Evolutionary conservation across 2,888 invertebrate genomes (phyloP).

Genomic region (Drosophila infuscata): DNA sequence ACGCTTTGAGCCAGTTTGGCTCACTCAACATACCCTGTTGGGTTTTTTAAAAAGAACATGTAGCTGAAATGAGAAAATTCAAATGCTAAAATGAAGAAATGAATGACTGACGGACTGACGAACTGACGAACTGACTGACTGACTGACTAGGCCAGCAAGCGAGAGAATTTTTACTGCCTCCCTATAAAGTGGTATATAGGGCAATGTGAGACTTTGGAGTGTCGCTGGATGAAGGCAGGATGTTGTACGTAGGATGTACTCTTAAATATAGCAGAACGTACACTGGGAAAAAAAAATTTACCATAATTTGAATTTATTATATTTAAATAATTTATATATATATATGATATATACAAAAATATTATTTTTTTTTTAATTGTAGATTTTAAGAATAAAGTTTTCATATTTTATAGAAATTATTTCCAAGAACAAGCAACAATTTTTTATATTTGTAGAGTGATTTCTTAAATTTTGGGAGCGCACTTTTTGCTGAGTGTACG

Average conservation of each 20-base stretch:
- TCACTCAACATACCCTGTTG: slow-evolving; percentile 18
- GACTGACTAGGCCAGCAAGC: slow-evolving; percentile 36
- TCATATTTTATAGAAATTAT: too few species aligned
- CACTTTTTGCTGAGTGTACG: background rate
- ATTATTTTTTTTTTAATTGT: too few species aligned
- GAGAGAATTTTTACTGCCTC: slow-evolving; percentile 20
- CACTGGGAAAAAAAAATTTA: background rate
- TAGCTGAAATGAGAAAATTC: slow-evolving; percentile 42
- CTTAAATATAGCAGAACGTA: background rate
- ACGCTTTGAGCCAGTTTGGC: background rate
- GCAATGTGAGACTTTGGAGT: slow-evolving; percentile 53
- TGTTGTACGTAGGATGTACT: slow-evolving; percentile 27
- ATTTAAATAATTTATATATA: too few species aligned
- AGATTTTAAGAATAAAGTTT: too few species aligned
- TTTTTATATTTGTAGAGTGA: background rate
- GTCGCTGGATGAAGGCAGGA: slow-evolving; percentile 40
- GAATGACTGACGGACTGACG: slow-evolving; percentile 23
- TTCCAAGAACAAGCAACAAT: background rate
- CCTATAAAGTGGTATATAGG: slow-evolving; percentile 1
- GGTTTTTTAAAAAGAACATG: background rate
- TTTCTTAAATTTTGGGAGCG: too few species aligned
- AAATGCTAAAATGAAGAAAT: slow-evolving; percentile 46
- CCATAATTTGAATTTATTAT: too few species aligned
- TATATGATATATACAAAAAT: too few species aligned
- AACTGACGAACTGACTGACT: slow-evolving; percentile 23